These are phyloP conservation scores for Harpalus rufipes DNA, from an alignment of 2,888 invertebrate species.

Conservation along the genomic window DNA sequence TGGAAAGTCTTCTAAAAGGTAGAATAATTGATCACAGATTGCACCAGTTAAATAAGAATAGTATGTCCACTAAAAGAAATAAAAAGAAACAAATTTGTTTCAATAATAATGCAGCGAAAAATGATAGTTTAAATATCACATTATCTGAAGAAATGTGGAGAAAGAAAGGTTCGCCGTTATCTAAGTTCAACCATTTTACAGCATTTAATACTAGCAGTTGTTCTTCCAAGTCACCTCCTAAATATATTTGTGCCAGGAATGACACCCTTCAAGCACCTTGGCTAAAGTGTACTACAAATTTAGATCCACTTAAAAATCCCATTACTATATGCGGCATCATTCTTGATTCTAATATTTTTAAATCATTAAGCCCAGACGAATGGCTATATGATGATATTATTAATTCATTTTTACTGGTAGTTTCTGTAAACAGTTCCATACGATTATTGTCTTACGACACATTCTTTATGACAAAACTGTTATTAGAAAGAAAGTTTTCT, in stretches of 20 bases:
- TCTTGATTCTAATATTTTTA: not conserved
- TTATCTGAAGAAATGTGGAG: too few species aligned
- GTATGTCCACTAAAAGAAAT: not conserved
- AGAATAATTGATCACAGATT: not conserved
- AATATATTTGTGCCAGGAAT: not conserved
- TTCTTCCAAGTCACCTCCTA: not conserved
- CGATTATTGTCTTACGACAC: slow-evolving; percentile 10
- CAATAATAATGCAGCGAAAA: not conserved
- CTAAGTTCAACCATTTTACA: too few species aligned
- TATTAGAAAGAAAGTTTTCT: not conserved
- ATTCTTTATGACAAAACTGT: too few species aligned
- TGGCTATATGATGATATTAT: slow-evolving; percentile 45
- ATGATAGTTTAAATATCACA: too few species aligned
- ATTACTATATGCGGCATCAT: too few species aligned
- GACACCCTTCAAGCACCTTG: slow-evolving; percentile 4
- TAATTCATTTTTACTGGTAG: slow-evolving; percentile 7
- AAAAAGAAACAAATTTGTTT: not conserved
- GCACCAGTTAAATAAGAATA: not conserved
- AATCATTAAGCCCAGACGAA: not conserved
- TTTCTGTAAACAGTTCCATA: not conserved
- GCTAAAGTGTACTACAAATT: not conserved
- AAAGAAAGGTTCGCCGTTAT: too few species aligned
- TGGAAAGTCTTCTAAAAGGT: too few species aligned
- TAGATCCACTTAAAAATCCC: not conserved
- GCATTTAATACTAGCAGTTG: not conserved